phyloP scores from a whole-genome alignment of 2,888 invertebrate genomes.

The Latrodectus elegans region DNA sequence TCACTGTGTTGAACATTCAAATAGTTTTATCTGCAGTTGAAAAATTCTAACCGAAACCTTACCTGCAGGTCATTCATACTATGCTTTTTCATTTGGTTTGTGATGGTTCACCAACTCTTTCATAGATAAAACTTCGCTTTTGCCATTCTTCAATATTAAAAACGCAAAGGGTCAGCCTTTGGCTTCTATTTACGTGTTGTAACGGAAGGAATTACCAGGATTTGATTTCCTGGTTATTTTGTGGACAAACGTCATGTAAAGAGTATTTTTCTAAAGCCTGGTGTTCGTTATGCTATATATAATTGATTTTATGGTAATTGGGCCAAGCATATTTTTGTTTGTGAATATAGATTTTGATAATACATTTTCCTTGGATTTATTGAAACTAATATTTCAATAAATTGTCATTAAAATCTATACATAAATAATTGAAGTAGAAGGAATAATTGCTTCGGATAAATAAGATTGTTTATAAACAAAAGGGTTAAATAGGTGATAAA shows the following conservation, averaged over 20 bases:
- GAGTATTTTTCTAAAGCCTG: neutral
- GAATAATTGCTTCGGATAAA: no score
- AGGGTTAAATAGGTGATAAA: no score
- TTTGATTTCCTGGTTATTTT: neutral
- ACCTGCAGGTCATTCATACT: slow-evolving; percentile 1
- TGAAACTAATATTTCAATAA: no score
- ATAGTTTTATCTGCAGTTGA: neutral
- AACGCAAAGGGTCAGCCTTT: neutral
- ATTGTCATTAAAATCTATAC: no score
- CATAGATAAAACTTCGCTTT: neutral
- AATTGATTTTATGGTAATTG: no score
- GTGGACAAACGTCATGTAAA: neutral
- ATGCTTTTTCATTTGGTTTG: neutral
- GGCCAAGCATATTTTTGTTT: no score
- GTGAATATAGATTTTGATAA: no score
- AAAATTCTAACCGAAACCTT: neutral
- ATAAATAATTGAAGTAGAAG: no score
- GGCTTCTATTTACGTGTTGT: neutral
- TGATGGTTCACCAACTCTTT: slow-evolving; percentile 1
- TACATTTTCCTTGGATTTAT: no score
- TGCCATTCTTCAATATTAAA: neutral
- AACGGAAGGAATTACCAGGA: neutral
- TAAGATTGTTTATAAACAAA: no score
- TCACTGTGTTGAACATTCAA: no score
- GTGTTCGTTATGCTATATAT: no score